A percentile compares a stretch with the other conserved stretches of the same genome.
These are phyloP conservation scores for Trypoxylus dichotomus DNA, from an alignment of 1,140 invertebrate species.

Conservation along the genomic window DNA sequence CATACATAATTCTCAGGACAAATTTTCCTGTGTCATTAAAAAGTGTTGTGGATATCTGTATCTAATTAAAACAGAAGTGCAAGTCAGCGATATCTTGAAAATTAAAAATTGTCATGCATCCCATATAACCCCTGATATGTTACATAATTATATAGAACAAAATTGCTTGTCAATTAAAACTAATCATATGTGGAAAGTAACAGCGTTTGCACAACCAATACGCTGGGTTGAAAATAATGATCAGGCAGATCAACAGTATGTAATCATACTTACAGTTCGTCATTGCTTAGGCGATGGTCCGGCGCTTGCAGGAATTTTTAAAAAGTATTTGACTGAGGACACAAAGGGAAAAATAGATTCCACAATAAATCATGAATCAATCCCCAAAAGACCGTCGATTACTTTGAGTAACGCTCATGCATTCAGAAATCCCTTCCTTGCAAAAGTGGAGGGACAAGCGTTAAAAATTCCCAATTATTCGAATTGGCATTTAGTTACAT, in stretches of 20 bases:
- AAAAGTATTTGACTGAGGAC: not conserved
- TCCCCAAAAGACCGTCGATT: not conserved
- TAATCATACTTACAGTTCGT: not conserved
- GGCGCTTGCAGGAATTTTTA: not conserved
- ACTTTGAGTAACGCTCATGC: not conserved
- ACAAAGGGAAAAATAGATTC: not conserved
- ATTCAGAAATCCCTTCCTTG: not conserved
- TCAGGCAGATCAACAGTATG: not conserved
- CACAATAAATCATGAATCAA: not conserved
- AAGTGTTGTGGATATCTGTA: not conserved
- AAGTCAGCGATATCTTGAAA: not conserved
- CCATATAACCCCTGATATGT: not conserved
- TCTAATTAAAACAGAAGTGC: not conserved
- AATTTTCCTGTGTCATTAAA: not conserved
- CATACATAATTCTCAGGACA: not conserved
- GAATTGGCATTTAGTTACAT: not conserved
- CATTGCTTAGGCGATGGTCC: not conserved
- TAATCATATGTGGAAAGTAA: not conserved
- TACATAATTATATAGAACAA: not conserved
- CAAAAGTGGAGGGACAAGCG: not conserved
- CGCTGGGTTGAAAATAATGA: not conserved
- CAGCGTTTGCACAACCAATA: not conserved
- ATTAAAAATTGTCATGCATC: not conserved
- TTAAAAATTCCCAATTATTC: not conserved
- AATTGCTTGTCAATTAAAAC: not conserved